Evolutionary conservation across 2,797 vertebrate species (phyloP), one percentile per base, ranked within the genome.

Genomic region (Anguilla marmorata): DNA sequence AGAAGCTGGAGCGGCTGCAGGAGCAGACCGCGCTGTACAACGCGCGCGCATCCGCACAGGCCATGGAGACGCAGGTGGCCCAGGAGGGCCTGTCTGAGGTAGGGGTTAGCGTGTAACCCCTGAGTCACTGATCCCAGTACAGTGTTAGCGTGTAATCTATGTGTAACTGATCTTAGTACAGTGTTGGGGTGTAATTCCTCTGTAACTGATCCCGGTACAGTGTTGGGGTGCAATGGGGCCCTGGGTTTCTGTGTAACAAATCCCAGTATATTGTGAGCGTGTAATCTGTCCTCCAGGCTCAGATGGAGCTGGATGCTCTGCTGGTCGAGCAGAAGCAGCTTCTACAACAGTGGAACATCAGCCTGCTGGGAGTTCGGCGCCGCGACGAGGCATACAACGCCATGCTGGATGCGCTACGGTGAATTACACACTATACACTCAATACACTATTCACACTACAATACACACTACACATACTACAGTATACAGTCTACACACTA

Each of bases 11-110:
- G 0, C 94, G 94, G 48, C 94, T 98, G 52, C 95, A 92, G 0
- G 96, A 98, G 66, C 94, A 97, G 92, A 94, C 96, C 9, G 93
- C 95, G 37, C 90, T 97, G 90, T 95, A 94, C 63, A 96, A 98
- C 87, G 94, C 94, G 2, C 97, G 98, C 93, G 76, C 90, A 24
- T 33, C 48, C 0, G 95, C 96, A 27, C 98, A 99, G 89, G 92
- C 92, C 9, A 93, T 96, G 87, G 97, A 98, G 92, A 98, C 96
- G 0, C 94, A 90, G 87, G 90, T 93, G 1, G 94, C 95, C 76
- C 95, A 93, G 86, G 95, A 97, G 72, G 95, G 95, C 8, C 95
- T 97, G 37, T 94, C 91, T 80, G 97, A 99, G 97, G 98, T 99
- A 94, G 83, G 66, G 6, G 63, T 8, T 27, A 66, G 4, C 7